These are phyloP conservation scores for Vulpes lagopus DNA, from an alignment of 2,113 vertebrate genomes.

Conservation along the genomic window DNA sequence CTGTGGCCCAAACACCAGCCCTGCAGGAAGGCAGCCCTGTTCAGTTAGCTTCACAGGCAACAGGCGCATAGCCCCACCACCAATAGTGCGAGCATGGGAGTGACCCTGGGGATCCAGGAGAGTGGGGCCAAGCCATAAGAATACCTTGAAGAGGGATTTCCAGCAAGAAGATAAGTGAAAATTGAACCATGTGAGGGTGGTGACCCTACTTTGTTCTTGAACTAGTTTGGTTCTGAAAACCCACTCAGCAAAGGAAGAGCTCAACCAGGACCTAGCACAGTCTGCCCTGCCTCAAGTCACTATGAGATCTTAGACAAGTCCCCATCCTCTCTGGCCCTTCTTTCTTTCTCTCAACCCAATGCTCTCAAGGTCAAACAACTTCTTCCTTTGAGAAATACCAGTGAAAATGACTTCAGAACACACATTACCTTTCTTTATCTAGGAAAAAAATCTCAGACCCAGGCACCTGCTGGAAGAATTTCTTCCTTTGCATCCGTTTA, in stretches of 20 bases:
- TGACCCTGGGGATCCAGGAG: not conserved
- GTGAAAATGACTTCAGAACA: constrained; percentile 17
- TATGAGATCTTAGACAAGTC: not conserved
- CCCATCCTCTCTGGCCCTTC: not conserved
- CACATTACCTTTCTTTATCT: constrained; percentile 60
- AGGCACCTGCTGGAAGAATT: constrained; percentile 54
- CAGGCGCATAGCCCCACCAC: not conserved
- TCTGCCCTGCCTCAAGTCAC: not conserved
- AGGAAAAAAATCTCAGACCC: constrained; percentile 30
- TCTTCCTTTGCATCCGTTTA: constrained; percentile 77
- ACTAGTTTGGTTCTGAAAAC: not conserved
- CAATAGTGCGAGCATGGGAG: not conserved
- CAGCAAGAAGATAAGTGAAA: not conserved
- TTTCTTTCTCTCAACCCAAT: constrained; percentile 23
- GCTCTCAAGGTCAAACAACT: constrained; percentile 58
- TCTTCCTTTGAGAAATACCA: constrained; percentile 48
- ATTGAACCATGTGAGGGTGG: not conserved
- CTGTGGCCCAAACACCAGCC: not conserved
- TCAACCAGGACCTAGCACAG: not conserved
- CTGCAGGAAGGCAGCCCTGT: not conserved
- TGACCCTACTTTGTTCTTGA: not conserved
- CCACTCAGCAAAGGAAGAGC: not conserved
- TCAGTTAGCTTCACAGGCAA: not conserved
- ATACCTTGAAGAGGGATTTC: not conserved
- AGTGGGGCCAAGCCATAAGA: not conserved